These are phyloP conservation scores for Arremon brunneinucha DNA, from an alignment of 2,797 vertebrate genomes.

Conservation along the genomic window DNA sequence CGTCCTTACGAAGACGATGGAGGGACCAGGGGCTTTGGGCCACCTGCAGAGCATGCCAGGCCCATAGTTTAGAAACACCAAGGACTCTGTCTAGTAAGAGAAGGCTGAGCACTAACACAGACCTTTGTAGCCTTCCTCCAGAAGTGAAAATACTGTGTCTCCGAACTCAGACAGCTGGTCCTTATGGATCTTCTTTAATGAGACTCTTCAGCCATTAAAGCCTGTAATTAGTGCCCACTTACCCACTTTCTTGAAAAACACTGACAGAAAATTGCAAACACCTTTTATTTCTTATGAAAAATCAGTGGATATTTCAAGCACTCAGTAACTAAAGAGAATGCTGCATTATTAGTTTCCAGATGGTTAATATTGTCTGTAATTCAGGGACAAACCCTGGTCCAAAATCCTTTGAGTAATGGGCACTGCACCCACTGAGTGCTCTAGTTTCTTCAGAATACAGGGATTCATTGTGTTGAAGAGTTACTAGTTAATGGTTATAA, in stretches of 20 bases:
- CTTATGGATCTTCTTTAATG: not conserved
- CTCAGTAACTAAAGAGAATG: not conserved
- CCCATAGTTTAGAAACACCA: not conserved
- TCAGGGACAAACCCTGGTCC: not conserved
- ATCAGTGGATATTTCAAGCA: not conserved
- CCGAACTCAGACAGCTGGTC: not conserved
- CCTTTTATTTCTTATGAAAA: not conserved
- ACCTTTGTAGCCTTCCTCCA: not conserved
- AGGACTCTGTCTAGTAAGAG: not conserved
- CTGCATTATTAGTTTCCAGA: not conserved
- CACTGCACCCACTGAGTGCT: not conserved
- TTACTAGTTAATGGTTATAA: conserved; percentile 17
- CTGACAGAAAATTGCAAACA: not conserved
- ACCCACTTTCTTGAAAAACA: not conserved
- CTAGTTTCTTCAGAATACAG: not conserved
- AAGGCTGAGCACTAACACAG: not conserved
- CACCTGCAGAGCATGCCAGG: not conserved
- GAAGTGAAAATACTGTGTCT: not conserved
- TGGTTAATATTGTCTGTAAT: not conserved
- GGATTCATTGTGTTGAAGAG: not conserved
- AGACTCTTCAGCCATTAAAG: not conserved
- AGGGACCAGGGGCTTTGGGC: not conserved
- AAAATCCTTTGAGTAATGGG: not conserved
- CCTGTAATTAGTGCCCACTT: not conserved
- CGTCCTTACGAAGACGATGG: not conserved